Evolutionary conservation across 2,797 vertebrate genomes (phyloP).

Genomic region (Trachurus trachurus): DNA sequence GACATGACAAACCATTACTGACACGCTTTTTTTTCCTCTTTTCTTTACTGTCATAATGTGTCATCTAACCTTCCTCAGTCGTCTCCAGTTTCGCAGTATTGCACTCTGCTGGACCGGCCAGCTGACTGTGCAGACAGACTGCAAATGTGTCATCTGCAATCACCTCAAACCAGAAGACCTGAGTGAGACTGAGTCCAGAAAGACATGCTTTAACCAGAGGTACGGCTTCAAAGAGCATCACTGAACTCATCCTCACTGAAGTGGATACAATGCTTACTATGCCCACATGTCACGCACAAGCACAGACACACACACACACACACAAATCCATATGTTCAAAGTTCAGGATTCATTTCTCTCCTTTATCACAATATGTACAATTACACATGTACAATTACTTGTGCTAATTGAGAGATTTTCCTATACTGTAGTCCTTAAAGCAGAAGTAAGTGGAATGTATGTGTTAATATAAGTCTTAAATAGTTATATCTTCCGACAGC

Average conservation of each 20-base stretch:
- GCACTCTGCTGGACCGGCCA: constrained; percentile 53
- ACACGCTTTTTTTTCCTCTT: constrained; percentile 23
- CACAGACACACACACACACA: neutral
- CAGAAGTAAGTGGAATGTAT: too few relatives aligned
- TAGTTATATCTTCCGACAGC: too few relatives aligned
- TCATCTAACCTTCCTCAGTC: constrained; percentile 56
- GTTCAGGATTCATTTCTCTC: neutral
- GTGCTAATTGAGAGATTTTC: too few relatives aligned
- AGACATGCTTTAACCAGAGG: constrained; percentile 28
- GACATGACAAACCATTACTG: constrained; percentile 68
- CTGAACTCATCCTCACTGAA: constrained; percentile 3
- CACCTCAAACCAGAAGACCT: constrained; percentile 43
- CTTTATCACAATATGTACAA: neutral
- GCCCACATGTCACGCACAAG: constrained; percentile 10
- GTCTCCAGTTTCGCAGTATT: constrained; percentile 60
- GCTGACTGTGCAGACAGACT: constrained; percentile 70
- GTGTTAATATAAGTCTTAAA: too few relatives aligned
- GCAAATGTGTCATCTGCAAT: constrained; percentile 72
- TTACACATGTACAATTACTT: neutral
- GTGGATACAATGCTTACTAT: neutral
- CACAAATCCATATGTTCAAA: constrained; percentile 22
- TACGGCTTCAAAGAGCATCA: constrained; percentile 25
- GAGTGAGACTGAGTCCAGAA: constrained; percentile 28
- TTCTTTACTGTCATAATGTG: constrained; percentile 66
- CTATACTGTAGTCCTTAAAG: too few relatives aligned